Percentiles rank a stretch among this genome's conserved stretches.
These are phyloP conservation scores for Pantala flavescens DNA, from an alignment of 1,140 invertebrate species.

Conservation along the genomic window DNA sequence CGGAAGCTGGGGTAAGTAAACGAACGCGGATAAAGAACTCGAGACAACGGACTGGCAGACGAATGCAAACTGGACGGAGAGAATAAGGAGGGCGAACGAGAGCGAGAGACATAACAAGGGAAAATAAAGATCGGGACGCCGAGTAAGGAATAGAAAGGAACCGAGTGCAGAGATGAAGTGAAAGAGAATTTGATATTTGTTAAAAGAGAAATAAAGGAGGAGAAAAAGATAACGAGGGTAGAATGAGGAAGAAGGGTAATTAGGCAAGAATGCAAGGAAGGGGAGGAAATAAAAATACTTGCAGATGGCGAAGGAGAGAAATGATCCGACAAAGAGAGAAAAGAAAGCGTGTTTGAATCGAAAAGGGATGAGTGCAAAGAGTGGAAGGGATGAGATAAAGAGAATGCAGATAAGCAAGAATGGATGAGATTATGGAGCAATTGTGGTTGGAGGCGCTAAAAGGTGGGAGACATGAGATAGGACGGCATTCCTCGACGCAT, in stretches of 20 bases:
- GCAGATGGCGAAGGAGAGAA: slow-evolving; percentile 21
- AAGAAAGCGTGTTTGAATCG: slow-evolving; percentile 26
- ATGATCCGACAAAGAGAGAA: slow-evolving; percentile 16
- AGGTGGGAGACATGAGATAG: background rate
- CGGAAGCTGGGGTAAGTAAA: too few relatives aligned
- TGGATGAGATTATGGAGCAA: background rate
- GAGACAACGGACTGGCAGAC: too few relatives aligned
- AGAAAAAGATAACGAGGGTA: slow-evolving; percentile 10
- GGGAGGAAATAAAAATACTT: too few relatives aligned
- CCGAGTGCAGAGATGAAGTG: background rate
- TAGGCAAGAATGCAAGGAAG: slow-evolving; percentile 17
- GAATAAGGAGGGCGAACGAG: background rate
- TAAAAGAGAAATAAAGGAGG: slow-evolving; percentile 22
- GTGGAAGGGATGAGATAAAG: background rate
- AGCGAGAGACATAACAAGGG: background rate
- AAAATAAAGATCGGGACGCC: background rate
- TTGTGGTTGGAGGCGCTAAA: background rate
- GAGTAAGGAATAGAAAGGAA: background rate
- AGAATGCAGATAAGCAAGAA: too few relatives aligned
- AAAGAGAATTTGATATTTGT: background rate
- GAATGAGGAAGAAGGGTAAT: slow-evolving; percentile 17
- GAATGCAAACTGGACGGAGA: too few relatives aligned
- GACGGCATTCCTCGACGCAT: background rate
- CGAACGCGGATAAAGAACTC: too few relatives aligned
- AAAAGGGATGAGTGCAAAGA: slow-evolving; percentile 18